Evolutionary conservation across 2,888 invertebrate species (phyloP).

Genomic region (Exocentrus adspersus): DNA sequence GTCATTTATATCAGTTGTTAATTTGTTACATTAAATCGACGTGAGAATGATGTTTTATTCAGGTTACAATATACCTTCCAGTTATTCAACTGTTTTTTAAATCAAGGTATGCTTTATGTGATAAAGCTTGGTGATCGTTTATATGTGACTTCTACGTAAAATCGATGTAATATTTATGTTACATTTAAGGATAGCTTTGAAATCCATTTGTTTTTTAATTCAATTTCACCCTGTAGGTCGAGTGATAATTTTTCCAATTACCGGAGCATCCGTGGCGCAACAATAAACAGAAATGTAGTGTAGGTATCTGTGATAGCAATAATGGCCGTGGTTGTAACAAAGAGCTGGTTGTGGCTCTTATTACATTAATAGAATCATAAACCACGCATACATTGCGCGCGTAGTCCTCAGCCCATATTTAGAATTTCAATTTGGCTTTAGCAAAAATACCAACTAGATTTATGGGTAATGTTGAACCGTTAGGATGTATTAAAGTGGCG

Average conservation of each 20-base stretch:
- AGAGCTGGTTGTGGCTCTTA: background rate
- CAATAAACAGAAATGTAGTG: conserved; percentile 3
- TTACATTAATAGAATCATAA: conserved; percentile 12
- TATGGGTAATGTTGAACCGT: conserved; percentile 19
- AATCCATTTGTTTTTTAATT: too few relatives aligned
- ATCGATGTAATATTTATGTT: too few relatives aligned
- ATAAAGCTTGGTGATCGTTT: too few relatives aligned
- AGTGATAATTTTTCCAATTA: background rate
- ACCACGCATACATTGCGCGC: conserved; percentile 4
- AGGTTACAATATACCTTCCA: too few relatives aligned
- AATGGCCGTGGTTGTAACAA: background rate
- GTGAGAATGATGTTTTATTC: too few relatives aligned
- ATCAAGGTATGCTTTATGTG: too few relatives aligned
- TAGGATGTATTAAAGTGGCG: conserved; percentile 16
- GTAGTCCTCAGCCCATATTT: conserved; percentile 12
- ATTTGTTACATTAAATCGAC: too few relatives aligned
- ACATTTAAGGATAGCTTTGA: too few relatives aligned
- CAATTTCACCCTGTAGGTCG: background rate
- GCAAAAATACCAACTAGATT: conserved; percentile 15
- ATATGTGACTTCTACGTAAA: too few relatives aligned
- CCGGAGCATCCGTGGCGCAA: background rate
- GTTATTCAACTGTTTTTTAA: too few relatives aligned
- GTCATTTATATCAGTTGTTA: too few relatives aligned
- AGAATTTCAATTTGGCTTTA: conserved; percentile 22
- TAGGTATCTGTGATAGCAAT: background rate